A percentile compares a stretch with the other conserved stretches of the same genome.
phyloP scores from a whole-genome alignment of 2,113 vertebrate genomes.

The Ophiodon elongatus region DNA sequence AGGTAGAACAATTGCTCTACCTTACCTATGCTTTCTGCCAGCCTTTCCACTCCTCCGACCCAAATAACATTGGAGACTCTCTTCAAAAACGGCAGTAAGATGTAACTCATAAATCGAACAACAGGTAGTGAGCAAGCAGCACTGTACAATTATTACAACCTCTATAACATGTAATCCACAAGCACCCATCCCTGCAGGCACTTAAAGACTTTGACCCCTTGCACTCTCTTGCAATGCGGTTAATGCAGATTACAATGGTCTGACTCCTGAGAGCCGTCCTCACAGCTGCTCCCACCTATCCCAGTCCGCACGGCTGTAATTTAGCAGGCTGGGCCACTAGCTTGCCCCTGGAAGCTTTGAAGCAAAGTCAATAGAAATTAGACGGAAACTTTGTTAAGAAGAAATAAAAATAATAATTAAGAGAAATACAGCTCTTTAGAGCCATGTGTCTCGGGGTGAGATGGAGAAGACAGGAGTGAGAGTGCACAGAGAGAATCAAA shows the following conservation, averaged over 20 bases:
- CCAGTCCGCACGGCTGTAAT: constrained; percentile 71
- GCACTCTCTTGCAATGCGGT: constrained; percentile 81
- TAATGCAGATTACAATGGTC: constrained; percentile 86
- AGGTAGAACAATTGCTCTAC: neutral
- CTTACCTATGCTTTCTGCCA: neutral
- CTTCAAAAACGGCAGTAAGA: constrained; percentile 35
- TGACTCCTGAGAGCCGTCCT: constrained; percentile 73
- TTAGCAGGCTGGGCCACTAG: constrained; percentile 61
- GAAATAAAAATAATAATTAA: constrained; percentile 74
- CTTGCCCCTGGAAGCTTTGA: constrained; percentile 60
- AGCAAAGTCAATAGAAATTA: constrained; percentile 73
- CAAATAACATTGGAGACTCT: constrained; percentile 26
- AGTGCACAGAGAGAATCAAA: constrained; percentile 39
- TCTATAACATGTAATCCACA: constrained; percentile 81
- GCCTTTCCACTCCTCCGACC: neutral
- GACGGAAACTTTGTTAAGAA: constrained; percentile 66
- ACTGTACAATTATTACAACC: constrained; percentile 74
- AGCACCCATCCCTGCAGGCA: constrained; percentile 79
- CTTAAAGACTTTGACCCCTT: constrained; percentile 87
- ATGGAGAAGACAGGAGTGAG: constrained; percentile 42
- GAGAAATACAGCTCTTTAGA: constrained; percentile 51
- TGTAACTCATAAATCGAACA: constrained; percentile 62
- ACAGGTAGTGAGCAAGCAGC: constrained; percentile 55
- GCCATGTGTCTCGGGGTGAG: constrained; percentile 33
- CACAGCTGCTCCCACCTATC: constrained; percentile 81